Base-by-base conservation (phyloP, 2,113 vertebrate species). In the Hepsetus odoe region DNA sequence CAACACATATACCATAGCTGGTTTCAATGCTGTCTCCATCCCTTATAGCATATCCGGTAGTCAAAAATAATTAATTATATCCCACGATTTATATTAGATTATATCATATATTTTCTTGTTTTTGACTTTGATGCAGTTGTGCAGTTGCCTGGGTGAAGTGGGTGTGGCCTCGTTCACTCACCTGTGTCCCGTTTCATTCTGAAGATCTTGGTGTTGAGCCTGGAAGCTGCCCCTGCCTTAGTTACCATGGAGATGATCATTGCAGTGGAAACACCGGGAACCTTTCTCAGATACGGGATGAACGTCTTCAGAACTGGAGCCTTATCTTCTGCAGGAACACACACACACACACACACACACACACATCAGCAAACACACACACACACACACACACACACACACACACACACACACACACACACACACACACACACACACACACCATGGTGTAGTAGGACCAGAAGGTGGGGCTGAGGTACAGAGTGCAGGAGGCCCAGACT, bases 401-500 rank as follows among this genome's bases (percentile, higher is more conserved):
- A 49, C 18, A 49, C 18, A 44, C 8, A 2, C 42, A 14, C 1
- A 14, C 18, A 49, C 46, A 5, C 4, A 38, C 4, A 38, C 4
- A 5, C 4, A 38, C 4, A 38, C 4, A 9, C 4, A 38, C 35
- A 38, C 4, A 5, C 4, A 9, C 4, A 38, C 35, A 38, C 38
- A 93, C 92, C 73, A 32, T 82, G 55, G 83, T 6, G 72, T 93
- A 87, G 22, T 87, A 12, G 0, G 8, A 0, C 66, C 89, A 93
- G 83, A 93, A 89, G 42, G 8, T 64, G 6, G 76, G 74, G 6
- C 74, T 82, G 71, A 93, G 13, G 61, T 90, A 92, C 26, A 92
- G 82, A 2, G 90, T n/a, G 85, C 16, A 93, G 72, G 22, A 61
- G 66, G 0, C 16, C 87, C 0, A 93, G 85, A 69, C 69, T 62